Conservation (phyloP, 2,888 invertebrate genomes). For the Campoletis raptor region DNA sequence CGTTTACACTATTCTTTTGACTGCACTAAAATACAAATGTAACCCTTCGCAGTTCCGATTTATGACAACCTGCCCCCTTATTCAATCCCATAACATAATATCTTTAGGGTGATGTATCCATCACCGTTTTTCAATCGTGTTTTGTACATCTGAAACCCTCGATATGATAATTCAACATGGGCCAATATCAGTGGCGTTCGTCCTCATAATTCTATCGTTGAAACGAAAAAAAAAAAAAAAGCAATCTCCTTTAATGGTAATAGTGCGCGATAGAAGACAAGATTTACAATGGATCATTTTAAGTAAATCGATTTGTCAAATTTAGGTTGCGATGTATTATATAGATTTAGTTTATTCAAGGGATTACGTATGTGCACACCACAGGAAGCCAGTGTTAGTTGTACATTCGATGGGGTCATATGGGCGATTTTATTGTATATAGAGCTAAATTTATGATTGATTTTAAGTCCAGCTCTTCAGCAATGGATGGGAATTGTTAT, state of each 20-base stretch:
- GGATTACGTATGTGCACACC: background rate
- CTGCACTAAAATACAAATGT: conserved; percentile 42
- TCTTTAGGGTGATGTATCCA: conserved; percentile 58
- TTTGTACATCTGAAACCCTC: conserved; percentile 38
- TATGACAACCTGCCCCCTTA: conserved; percentile 66
- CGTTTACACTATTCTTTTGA: conserved; percentile 32
- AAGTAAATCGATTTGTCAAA: conserved; percentile 44
- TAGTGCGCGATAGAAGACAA: conserved; percentile 11
- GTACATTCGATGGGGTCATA: background rate
- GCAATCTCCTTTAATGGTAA: conserved; percentile 48
- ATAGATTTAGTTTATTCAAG: conserved; percentile 5
- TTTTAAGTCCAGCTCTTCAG: background rate
- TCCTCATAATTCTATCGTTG: conserved; percentile 53
- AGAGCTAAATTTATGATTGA: background rate
- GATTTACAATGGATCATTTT: conserved; percentile 26
- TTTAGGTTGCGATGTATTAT: conserved; percentile 13
- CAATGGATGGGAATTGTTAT: background rate
- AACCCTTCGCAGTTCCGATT: conserved; percentile 68
- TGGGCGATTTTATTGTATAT: background rate
- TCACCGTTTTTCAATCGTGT: conserved; percentile 37
- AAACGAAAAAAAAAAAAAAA: conserved; percentile 45
- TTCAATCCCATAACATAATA: conserved; percentile 45
- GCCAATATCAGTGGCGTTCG: conserved; percentile 39
- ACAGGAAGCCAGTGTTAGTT: background rate
- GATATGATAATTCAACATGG: conserved; percentile 47